These are phyloP conservation scores for Melanotaenia maccullochi DNA, from an alignment of 2,797 vertebrate species.

Conservation along the genomic window DNA sequence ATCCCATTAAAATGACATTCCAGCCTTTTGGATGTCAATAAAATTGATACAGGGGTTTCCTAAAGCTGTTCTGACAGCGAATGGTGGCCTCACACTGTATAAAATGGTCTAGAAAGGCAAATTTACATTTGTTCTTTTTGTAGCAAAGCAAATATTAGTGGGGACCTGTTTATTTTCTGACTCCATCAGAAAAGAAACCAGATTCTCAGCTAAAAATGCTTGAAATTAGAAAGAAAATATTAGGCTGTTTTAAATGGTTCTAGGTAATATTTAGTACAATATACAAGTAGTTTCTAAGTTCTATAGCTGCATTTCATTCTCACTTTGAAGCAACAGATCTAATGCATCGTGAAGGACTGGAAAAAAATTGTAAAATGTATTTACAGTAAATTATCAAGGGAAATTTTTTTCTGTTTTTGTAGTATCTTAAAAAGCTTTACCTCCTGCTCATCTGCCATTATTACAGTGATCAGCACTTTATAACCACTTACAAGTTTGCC, in stretches of 20 bases:
- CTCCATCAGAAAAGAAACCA: background rate
- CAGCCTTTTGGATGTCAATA: background rate
- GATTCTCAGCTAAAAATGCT: too few species aligned
- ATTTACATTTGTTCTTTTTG: background rate
- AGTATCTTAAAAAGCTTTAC: constrained; percentile 12
- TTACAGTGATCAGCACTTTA: constrained; percentile 14
- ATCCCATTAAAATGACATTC: background rate
- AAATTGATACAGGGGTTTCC: background rate
- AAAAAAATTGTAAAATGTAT: constrained; percentile 39
- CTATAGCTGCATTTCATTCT: too few species aligned
- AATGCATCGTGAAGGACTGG: background rate
- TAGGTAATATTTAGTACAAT: background rate
- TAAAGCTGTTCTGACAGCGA: background rate
- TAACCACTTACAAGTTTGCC: constrained; percentile 1
- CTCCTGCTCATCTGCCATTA: constrained; percentile 1
- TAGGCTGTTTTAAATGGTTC: background rate
- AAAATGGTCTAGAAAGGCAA: background rate
- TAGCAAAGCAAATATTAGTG: background rate
- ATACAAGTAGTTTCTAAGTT: too few species aligned
- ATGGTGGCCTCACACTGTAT: background rate
- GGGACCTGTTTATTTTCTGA: background rate
- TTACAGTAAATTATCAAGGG: constrained; percentile 36
- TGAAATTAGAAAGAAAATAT: too few species aligned
- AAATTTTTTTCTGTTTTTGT: constrained; percentile 1
- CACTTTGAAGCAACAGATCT: background rate